phyloP scores from a whole-genome alignment of 2,113 vertebrate genomes.

The Cromileptes altivelis region DNA sequence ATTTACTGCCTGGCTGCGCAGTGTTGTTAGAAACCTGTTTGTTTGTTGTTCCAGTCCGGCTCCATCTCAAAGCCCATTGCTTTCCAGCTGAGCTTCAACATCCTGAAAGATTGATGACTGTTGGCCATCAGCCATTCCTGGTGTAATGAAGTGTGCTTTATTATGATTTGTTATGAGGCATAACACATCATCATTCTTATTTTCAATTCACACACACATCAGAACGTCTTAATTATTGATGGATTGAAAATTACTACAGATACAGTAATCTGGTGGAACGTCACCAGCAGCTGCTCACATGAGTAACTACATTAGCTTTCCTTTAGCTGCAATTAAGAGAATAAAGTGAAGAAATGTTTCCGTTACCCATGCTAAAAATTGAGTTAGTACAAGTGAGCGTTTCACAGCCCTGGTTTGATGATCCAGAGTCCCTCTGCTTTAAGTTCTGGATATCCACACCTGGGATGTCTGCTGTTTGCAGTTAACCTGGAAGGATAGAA shows the following conservation, averaged over 20 bases:
- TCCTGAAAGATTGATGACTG: constrained; percentile 71
- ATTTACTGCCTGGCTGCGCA: constrained; percentile 40
- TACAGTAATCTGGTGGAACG: constrained; percentile 29
- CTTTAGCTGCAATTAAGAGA: constrained; percentile 15
- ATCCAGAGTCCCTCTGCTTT: constrained; percentile 4
- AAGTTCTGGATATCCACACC: not conserved
- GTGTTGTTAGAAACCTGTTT: constrained; percentile 40
- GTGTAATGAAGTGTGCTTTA: constrained; percentile 74
- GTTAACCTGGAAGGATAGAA: not conserved
- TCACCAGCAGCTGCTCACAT: constrained; percentile 36
- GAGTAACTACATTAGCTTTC: constrained; percentile 30
- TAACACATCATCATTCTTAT: constrained; percentile 56
- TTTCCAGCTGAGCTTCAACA: constrained; percentile 51
- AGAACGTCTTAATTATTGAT: constrained; percentile 71
- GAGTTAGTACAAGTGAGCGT: not conserved
- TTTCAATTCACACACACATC: constrained; percentile 61
- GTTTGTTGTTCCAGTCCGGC: constrained; percentile 44
- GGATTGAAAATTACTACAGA: constrained; percentile 36
- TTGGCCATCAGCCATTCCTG: constrained; percentile 62
- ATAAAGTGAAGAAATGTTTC: constrained; percentile 1
- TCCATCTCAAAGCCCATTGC: constrained; percentile 42
- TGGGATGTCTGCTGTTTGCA: constrained; percentile 2
- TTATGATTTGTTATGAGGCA: constrained; percentile 70
- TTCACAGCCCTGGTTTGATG: not conserved
- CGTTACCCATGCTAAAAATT: not conserved